phyloP scores from a whole-genome alignment of 1,140 invertebrate species.

The Diachasmimorpha longicaudata region DNA sequence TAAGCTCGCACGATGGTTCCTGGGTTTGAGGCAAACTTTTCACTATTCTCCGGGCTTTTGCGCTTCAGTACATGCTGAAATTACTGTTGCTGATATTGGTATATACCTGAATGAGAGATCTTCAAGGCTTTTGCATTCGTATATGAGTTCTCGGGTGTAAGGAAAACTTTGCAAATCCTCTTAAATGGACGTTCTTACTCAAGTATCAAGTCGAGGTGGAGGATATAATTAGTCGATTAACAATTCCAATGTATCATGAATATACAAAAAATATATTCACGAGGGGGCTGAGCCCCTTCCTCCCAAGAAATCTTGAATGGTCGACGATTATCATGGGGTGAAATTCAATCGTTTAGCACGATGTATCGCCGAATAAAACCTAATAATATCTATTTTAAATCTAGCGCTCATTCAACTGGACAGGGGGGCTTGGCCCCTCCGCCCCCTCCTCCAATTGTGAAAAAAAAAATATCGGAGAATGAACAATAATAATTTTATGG shows the following conservation, averaged over 20 bases:
- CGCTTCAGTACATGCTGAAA: conserved; percentile 6
- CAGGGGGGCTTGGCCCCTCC: too few species aligned
- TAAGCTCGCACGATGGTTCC: not conserved
- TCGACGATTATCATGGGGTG: too few species aligned
- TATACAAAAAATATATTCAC: too few species aligned
- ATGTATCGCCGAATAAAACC: too few species aligned
- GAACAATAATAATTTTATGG: too few species aligned
- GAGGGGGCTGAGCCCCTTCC: too few species aligned
- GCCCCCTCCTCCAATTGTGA: too few species aligned
- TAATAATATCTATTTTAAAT: too few species aligned
- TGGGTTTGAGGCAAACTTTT: not conserved
- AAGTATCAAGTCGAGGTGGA: not conserved
- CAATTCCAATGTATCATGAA: not conserved
- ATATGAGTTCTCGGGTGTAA: not conserved
- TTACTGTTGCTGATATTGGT: conserved; percentile 10
- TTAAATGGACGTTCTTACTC: conserved; percentile 4
- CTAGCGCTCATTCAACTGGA: too few species aligned
- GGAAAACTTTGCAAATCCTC: not conserved
- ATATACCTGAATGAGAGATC: not conserved
- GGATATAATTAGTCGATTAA: not conserved
- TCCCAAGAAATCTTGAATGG: too few species aligned
- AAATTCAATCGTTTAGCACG: too few species aligned
- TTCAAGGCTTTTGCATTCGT: not conserved
- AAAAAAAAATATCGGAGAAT: too few species aligned
- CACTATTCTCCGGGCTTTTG: not conserved